A percentile compares a stretch with the other conserved stretches of the same genome.
Evolutionary conservation across 2,888 invertebrate genomes (phyloP).

Genomic region (Tanytarsus gracilentus): DNA sequence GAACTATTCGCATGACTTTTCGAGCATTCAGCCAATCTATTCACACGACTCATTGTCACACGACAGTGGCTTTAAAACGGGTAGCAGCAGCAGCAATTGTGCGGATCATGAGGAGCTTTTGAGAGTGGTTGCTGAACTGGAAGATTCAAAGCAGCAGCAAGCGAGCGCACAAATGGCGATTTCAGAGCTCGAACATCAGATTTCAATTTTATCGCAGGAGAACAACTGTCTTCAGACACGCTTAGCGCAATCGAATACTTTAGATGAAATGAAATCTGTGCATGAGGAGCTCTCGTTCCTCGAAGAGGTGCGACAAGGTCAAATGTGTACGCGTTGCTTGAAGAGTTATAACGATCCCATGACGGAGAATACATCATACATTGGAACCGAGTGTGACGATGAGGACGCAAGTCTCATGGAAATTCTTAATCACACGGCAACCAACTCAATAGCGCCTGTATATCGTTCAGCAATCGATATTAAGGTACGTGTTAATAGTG

Average conservation of each 20-base stretch:
- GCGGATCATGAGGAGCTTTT: conserved; percentile 43
- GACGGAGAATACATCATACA: conserved; percentile 46
- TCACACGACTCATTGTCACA: conserved; percentile 11
- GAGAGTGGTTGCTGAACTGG: conserved; percentile 58
- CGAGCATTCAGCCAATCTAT: conserved; percentile 23
- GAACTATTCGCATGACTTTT: conserved; percentile 23
- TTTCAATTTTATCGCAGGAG: conserved; percentile 42
- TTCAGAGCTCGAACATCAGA: conserved; percentile 67
- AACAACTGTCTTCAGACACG: conserved; percentile 41
- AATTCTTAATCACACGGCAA: conserved; percentile 34
- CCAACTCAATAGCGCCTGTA: conserved; percentile 31
- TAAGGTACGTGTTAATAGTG: conserved; percentile 50
- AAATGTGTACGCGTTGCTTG: conserved; percentile 71
- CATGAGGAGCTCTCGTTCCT: conserved; percentile 75
- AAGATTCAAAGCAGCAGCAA: conserved; percentile 58
- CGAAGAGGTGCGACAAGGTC: conserved; percentile 81
- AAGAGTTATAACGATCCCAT: conserved; percentile 51
- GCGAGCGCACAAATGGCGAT: conserved; percentile 63
- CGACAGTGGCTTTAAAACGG: conserved; percentile 25
- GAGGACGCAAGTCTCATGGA: conserved; percentile 53
- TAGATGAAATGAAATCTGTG: conserved; percentile 69
- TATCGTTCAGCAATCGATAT: conserved; percentile 44
- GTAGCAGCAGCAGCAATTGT: conserved; percentile 13
- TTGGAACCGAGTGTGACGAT: conserved; percentile 65
- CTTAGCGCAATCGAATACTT: conserved; percentile 45